Conservation (phyloP, 1,140 invertebrate species). For the Diachasmimorpha longicaudata region DNA sequence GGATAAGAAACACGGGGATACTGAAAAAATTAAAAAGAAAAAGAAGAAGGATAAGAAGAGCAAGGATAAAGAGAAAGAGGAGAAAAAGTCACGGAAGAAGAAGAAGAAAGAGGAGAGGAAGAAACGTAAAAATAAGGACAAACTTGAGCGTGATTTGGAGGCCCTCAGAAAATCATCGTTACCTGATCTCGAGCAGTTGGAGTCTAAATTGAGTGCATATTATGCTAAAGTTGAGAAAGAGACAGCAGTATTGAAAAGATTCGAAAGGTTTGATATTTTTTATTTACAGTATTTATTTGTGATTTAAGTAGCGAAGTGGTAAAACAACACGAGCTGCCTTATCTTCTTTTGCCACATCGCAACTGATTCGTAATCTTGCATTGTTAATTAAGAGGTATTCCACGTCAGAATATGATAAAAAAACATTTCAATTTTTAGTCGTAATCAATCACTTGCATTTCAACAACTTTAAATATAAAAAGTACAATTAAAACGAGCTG, state of each 20-base stretch:
- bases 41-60: constrained; percentile 73
- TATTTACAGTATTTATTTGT: constrained; percentile 21
- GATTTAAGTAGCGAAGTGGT: neutral
- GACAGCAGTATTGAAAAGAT: constrained; percentile 63
- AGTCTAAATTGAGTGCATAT: constrained; percentile 78
- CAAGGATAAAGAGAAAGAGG: constrained; percentile 67
- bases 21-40: constrained; percentile 73
- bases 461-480: no score
- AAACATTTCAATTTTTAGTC: no score
- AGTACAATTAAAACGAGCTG: no score
- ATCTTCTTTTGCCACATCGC: no score
- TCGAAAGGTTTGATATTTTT: constrained; percentile 35
- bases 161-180: constrained; percentile 65
- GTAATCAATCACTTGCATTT: no score
- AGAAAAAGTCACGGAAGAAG: constrained; percentile 69
- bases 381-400: no score
- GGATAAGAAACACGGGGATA: constrained; percentile 71
- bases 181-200: constrained; percentile 76
- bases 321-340: no score
- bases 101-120: constrained; percentile 73
- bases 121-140: constrained; percentile 68
- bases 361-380: no score
- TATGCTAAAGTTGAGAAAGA: constrained; percentile 80
- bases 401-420: no score
- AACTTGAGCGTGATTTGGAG: constrained; percentile 69